phyloP scores from a whole-genome alignment of 2,888 invertebrate genomes.

The Drosophila atroscutellata region DNA sequence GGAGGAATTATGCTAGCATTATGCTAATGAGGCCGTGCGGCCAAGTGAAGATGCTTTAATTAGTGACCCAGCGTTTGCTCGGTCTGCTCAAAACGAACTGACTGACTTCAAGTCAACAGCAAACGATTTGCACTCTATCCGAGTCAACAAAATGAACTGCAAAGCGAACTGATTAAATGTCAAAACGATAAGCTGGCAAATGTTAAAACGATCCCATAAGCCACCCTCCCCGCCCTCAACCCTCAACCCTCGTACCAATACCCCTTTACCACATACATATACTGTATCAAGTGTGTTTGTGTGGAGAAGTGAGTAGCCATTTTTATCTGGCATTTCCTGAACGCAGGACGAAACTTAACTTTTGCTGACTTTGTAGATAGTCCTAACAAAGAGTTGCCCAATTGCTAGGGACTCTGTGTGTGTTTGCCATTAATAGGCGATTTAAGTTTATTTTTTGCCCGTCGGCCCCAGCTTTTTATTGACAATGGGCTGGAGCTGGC shows the following conservation, averaged over 20 bases:
- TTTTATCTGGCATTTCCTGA: constrained; percentile 51
- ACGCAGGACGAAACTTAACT: constrained; percentile 65
- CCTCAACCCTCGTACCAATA: background rate
- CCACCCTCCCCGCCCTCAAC: background rate
- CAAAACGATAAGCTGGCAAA: constrained; percentile 60
- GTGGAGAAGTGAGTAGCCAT: constrained; percentile 32
- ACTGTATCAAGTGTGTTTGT: constrained; percentile 3
- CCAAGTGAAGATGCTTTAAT: constrained; percentile 55
- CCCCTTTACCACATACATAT: background rate
- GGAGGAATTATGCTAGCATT: constrained; percentile 73
- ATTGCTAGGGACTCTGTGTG: background rate
- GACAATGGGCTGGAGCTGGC: constrained; percentile 46
- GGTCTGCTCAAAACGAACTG: constrained; percentile 1
- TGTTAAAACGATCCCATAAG: constrained; percentile 1
- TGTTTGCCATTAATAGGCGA: constrained; percentile 71
- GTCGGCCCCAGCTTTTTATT: constrained; percentile 65
- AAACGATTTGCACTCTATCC: constrained; percentile 1
- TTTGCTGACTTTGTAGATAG: constrained; percentile 73
- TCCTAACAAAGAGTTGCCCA: constrained; percentile 46
- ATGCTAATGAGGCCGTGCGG: constrained; percentile 67
- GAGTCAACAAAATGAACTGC: constrained; percentile 29
- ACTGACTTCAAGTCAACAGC: constrained; percentile 9
- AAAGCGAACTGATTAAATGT: constrained; percentile 63
- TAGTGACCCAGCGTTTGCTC: constrained; percentile 25
- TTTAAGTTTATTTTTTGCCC: constrained; percentile 77